Conservation (phyloP, 2,797 vertebrate genomes). For the Kryptolebias ocellatus region DNA sequence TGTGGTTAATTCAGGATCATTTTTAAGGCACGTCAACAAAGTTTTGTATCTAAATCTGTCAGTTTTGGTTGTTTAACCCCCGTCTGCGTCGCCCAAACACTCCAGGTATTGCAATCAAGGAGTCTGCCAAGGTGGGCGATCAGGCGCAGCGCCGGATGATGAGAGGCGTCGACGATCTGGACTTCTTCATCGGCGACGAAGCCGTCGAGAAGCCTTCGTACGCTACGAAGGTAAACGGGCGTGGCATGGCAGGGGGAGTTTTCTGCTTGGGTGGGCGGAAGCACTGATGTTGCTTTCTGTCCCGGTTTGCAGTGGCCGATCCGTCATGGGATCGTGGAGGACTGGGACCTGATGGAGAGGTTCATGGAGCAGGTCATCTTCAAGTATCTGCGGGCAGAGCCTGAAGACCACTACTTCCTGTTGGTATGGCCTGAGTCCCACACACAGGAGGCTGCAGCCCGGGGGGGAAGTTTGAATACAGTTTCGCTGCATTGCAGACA, state of each 20-base stretch:
- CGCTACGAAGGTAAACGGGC: constrained; percentile 89
- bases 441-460: no score
- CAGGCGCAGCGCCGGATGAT: constrained; percentile 96
- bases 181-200: constrained; percentile 98
- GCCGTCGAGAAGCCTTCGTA: constrained; percentile 98
- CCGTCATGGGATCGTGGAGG: constrained; percentile 96
- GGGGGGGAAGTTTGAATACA: no score
- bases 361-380: constrained; percentile 99
- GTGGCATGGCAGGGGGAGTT: not conserved
- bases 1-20: no score
- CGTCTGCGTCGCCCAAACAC: no score
- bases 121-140: constrained; percentile 97
- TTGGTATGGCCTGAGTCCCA: constrained; percentile 80
- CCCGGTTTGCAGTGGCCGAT: constrained; percentile 89
- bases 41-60: no score
- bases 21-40: not conserved
- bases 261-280: rapidly evolving
- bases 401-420: constrained; percentile 97
- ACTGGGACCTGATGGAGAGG: constrained; percentile 98
- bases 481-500: no score
- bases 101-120: constrained; percentile 98
- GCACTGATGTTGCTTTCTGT: not conserved
- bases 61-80: not conserved
- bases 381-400: constrained; percentile 97
- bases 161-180: constrained; percentile 97